phyloP scores from a whole-genome alignment of 2,113 vertebrate genomes.

The Origma solitaria region DNA sequence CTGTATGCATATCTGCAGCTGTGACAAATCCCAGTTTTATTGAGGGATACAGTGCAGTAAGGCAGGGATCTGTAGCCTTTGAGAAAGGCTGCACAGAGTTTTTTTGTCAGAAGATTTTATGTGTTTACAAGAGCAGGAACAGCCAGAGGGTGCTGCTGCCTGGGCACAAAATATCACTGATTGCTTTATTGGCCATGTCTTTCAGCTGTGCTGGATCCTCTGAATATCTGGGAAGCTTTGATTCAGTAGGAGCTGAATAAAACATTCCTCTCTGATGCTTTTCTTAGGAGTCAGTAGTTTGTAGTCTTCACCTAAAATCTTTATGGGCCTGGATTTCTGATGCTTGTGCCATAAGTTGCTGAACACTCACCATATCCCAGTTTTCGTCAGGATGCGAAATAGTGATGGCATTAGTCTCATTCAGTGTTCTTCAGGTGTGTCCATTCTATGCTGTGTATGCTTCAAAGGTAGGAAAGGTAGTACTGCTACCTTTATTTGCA shows the following conservation, averaged over 20 bases:
- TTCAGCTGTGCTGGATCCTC: not conserved
- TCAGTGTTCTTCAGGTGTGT: not conserved
- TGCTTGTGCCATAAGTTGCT: not conserved
- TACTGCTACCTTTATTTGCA: not conserved
- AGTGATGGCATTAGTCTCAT: not conserved
- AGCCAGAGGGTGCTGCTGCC: not conserved
- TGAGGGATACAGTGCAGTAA: not conserved
- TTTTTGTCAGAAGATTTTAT: not conserved
- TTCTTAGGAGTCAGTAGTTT: not conserved
- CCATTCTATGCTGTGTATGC: rapidly evolving
- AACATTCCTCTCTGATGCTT: not conserved
- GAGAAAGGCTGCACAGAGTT: not conserved
- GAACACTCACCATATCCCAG: not conserved
- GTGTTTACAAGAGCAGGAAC: not conserved
- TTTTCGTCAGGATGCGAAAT: not conserved
- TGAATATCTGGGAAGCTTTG: not conserved
- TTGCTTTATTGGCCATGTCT: not conserved
- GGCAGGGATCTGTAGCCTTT: not conserved
- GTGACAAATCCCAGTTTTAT: not conserved
- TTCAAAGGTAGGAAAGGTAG: not conserved
- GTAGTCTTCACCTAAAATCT: not conserved
- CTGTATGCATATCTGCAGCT: not conserved
- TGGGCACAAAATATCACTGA: not conserved
- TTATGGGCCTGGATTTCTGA: not conserved
- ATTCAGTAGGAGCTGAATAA: not conserved